Evolutionary conservation across 2,113 vertebrate genomes (phyloP).

Genomic region (Corythaeola cristata): DNA sequence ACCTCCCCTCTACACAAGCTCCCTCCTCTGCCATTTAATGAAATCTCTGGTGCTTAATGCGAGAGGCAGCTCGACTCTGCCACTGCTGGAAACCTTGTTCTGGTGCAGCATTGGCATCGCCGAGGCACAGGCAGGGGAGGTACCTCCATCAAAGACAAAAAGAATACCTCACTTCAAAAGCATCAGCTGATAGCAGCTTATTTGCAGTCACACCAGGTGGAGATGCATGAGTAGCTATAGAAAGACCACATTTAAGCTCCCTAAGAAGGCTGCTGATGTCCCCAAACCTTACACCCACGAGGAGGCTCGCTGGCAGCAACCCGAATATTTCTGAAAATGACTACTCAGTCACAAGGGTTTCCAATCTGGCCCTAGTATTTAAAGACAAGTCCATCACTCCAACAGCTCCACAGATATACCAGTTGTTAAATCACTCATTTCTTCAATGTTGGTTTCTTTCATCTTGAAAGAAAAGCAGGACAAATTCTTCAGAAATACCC

Average conservation of each 20-base stretch:
- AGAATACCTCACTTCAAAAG: neutral
- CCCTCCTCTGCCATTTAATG: constrained; percentile 65
- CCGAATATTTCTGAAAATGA: neutral
- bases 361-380: neutral
- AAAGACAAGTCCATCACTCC: neutral
- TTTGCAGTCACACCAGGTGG: neutral
- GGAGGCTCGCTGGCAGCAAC: neutral
- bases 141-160: neutral
- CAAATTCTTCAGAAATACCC: neutral
- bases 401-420: neutral
- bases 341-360: neutral
- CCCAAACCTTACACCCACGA: neutral
- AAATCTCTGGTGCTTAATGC: constrained; percentile 52
- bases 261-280: neutral
- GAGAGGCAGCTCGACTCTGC: constrained; percentile 46
- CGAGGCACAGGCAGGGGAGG: neutral
- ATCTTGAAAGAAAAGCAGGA: neutral
- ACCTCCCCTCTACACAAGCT: constrained; percentile 15
- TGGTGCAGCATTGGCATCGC: neutral
- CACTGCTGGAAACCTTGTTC: constrained; percentile 44
- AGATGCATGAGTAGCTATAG: neutral
- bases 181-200: neutral
- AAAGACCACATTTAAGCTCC: neutral
- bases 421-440: neutral
- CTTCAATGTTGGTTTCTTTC: neutral